Evolutionary conservation across 2,113 vertebrate genomes (phyloP), one percentile per base, ranked within the genome.

Genomic region (Uropsilus gracilis): DNA sequence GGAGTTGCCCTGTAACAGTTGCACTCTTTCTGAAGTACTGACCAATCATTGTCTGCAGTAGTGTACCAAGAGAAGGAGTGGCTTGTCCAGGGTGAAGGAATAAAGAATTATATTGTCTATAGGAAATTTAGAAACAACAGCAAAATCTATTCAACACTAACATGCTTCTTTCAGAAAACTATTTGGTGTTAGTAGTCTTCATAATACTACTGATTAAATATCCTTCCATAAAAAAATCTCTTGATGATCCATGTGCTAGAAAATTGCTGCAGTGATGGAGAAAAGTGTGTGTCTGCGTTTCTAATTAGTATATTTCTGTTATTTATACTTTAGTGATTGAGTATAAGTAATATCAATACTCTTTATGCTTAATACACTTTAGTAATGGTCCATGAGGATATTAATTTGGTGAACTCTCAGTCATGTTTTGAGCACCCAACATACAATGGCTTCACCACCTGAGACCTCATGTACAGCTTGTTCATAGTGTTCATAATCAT

Each of bases 61-160:
- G 22, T 53, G 26, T 13, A 61, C 76, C 30, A 66, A 30, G 4
- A 26, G 30, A 22, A 3, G 8, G 20, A 81, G 8, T 50, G 24
- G 34, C 39, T 78, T n/a, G 3, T 48, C 26, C 14, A 46, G 17
- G 22, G 0, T 20, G 2, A 1, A 18, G 13, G n/a, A 61, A 11
- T 18, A 30, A 46, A 9, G 2, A 6, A 1, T 3, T 17, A 0
- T 9, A 57, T 20, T 8, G 0, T 26, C 6, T 68, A 11, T n/a
- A 18, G 8, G 37, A 34, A 88, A 85, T 30, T 5, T n/a, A 18
- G 8, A 55, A 73, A 22, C 28, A 55, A 44, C 20, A 55, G 34
- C 37, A 59, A 68, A 82, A 30, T 94, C n/a, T 75, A 24, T 42
- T 57, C 22, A 71, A 53, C 3, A 6, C 24, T 80, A 0, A 7